Conservation (phyloP, 1,140 invertebrate species). For the Artemia franciscana region DNA sequence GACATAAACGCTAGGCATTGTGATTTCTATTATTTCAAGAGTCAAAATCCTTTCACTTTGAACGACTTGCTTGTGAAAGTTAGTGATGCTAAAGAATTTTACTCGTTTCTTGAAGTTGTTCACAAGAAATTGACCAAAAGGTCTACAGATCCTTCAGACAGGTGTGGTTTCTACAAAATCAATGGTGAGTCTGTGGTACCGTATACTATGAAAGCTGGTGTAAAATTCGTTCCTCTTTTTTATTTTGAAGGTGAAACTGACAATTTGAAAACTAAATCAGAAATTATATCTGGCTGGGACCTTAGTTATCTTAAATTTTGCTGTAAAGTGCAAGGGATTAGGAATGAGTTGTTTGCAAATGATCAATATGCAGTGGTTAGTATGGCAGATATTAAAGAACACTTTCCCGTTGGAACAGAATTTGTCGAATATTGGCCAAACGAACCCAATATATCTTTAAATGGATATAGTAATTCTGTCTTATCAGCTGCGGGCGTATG, state of each 20-base stretch:
- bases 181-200: constrained; percentile 83
- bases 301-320: constrained; percentile 76
- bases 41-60: constrained; percentile 43
- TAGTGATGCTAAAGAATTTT: constrained; percentile 66
- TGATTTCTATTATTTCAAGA: constrained; percentile 64
- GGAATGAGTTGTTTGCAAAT: constrained; percentile 68
- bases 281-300: constrained; percentile 63
- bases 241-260: constrained; percentile 81
- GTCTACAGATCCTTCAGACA: constrained; percentile 31
- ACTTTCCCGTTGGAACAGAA: constrained; percentile 60
- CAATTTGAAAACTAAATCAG: constrained; percentile 54
- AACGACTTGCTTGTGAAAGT: constrained; percentile 72
- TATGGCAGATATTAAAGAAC: constrained; percentile 64
- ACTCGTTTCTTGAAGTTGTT: constrained; percentile 66
- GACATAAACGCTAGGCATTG: constrained; percentile 84
- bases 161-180: constrained; percentile 78
- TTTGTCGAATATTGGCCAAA: constrained; percentile 80
- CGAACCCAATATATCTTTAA: constrained; percentile 1
- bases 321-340: constrained; percentile 75
- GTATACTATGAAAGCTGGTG: constrained; percentile 54
- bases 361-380: constrained; percentile 69
- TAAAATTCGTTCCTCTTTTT: constrained; percentile 77
- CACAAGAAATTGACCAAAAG: constrained; percentile 46
- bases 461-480: not conserved
- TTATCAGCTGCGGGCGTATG: not conserved